Evolutionary conservation across 2,797 vertebrate genomes (phyloP).

Genomic region (Hafferia zeledoni): DNA sequence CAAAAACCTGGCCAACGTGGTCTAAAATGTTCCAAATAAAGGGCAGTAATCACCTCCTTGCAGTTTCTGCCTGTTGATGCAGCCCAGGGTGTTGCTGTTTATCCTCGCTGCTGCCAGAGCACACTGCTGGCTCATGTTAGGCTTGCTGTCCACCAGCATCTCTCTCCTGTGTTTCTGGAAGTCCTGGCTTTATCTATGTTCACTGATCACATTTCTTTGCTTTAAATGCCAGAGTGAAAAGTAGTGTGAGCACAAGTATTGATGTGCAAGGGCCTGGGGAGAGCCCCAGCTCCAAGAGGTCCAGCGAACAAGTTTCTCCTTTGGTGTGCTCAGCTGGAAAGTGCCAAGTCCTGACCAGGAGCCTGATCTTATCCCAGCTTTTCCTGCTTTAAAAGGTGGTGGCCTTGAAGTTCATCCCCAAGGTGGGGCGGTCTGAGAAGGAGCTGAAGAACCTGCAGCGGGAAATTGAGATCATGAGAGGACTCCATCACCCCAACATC

Average conservation of each 20-base stretch:
- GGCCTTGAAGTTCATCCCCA: constrained; percentile 96
- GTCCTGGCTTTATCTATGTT: background rate
- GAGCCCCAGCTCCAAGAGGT: background rate
- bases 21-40: background rate
- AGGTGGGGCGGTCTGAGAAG: constrained; percentile 90
- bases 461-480: constrained; percentile 95
- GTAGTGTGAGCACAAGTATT: background rate
- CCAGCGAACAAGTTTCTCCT: background rate
- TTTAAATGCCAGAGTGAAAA: background rate
- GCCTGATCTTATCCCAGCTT: background rate
- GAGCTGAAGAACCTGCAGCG: constrained; percentile 88
- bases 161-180: background rate
- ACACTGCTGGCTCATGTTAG: accelerated
- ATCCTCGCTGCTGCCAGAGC: background rate
- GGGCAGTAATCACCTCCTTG: background rate
- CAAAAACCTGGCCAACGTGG: background rate
- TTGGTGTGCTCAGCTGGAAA: background rate
- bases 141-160: background rate
- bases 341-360: background rate
- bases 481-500: constrained; percentile 91
- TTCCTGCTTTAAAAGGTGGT: constrained; percentile 82
- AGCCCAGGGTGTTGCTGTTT: background rate
- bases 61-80: background rate
- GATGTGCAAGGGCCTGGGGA: background rate
- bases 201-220: background rate